Base-by-base conservation (phyloP, 2,888 invertebrate genomes). In the Tricholauxania praeusta region DNA sequence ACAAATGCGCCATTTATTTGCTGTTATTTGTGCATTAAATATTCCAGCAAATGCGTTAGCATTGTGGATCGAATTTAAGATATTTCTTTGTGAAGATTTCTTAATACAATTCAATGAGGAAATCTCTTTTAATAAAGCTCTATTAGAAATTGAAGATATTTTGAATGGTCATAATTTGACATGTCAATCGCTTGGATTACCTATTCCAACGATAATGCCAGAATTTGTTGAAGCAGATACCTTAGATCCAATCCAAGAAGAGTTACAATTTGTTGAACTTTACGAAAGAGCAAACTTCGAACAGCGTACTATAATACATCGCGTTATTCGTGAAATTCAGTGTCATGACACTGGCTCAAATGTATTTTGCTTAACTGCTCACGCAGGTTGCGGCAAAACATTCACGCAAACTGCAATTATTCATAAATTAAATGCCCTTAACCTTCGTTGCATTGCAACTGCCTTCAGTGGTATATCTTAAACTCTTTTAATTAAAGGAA, bases 381-480 rank as follows among this genome's bases (percentile, higher is more conserved):
- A 71, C 55, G 65, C 28, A 3, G 65, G 71, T 22, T 65, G 65
- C 48, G 65, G 71, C 14, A 71, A 71, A 57, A 71, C 59, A 19
- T 71, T 64, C 53, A 19, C 22, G 15, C 64, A 71, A 71, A 71
- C 71, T 12, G 71, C 64, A 60, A 17, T 69, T 22, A 62, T 69
- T 17, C 69, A 69, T n/a, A 59, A 69, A 60, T 22, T 69, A 19
- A 69, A 52, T 22, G 17, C 60, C 1, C 22, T 60, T 12, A 70
- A 53, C 17, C 53, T 53, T 15, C 14, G 12, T 28, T 52, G 22
- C 17, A 71, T 71, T 57, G 3, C 51, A 28, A 39, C 63, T 12
- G 59, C 71, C 1, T 71, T 59, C 17, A 71, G 65, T 71, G 65
- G 71, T 17, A 65, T 71, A 28, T 55, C 71, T 57, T 65, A 55